Evolutionary conservation across 1,140 invertebrate genomes (phyloP).

Genomic region (Micrasema longulum): DNA sequence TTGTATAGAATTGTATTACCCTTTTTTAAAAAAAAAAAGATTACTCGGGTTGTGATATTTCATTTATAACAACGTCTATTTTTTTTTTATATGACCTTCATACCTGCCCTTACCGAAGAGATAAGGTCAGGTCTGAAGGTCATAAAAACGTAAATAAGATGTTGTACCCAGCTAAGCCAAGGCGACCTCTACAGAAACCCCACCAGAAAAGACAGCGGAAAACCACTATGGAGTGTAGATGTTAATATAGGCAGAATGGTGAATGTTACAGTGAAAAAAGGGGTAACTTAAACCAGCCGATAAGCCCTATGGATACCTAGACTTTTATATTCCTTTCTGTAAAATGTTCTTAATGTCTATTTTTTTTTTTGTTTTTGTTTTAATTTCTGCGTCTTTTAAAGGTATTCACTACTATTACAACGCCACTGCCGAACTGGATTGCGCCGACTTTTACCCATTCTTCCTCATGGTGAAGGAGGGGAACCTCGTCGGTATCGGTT

Average conservation of each 20-base stretch:
- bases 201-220: too few relatives aligned
- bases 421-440: conserved; percentile 54
- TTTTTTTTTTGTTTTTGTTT: background rate
- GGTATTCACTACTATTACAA: conserved; percentile 62
- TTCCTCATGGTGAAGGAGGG: conserved; percentile 48
- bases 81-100: too few relatives aligned
- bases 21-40: background rate
- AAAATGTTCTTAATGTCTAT: background rate
- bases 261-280: too few relatives aligned
- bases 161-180: background rate
- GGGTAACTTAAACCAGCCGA: background rate
- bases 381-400: conserved; percentile 35
- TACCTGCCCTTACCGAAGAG: background rate
- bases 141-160: background rate
- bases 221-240: too few relatives aligned
- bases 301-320: background rate
- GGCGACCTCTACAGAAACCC: background rate
- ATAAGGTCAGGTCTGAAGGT: background rate
- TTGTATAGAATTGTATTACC: too few relatives aligned
- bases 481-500: conserved; percentile 46
- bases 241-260: too few relatives aligned
- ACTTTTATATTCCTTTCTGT: too few relatives aligned
- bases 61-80: too few relatives aligned
- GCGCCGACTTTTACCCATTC: conserved; percentile 49
- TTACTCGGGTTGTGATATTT: background rate